Evolutionary conservation across 35 echinoderm and acorn worm genomes (phyloP).

Genomic region (Chiridota heheva): DNA sequence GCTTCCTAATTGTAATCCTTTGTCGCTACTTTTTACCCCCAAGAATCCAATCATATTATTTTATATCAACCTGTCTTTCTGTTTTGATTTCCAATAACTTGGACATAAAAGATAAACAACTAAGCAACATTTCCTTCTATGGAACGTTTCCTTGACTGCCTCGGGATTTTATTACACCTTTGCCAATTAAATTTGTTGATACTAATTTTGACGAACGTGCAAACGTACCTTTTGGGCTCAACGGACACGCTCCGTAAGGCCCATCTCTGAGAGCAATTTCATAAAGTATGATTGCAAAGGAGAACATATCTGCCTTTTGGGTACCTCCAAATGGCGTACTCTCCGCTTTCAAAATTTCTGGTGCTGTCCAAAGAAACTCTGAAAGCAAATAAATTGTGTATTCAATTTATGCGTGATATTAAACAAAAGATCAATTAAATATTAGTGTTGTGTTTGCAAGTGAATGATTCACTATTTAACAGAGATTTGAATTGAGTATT

Average conservation of each 20-base stretch:
- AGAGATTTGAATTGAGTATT: neutral
- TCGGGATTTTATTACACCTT: too few species aligned
- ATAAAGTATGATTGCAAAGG: constrained; percentile 88
- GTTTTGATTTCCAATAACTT: too few species aligned
- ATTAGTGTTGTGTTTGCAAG: neutral
- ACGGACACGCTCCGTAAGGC: constrained; percentile 68
- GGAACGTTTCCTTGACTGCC: too few species aligned
- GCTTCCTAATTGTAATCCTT: too few species aligned
- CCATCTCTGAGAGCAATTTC: constrained; percentile 81
- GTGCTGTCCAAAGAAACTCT: constrained; percentile 87
- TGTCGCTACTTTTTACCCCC: too few species aligned
- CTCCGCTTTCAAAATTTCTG: constrained; percentile 72
- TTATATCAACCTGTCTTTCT: too few species aligned
- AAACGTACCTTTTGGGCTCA: constrained; percentile 76
- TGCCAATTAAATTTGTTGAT: too few species aligned
- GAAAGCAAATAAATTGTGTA: neutral
- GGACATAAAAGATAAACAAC: too few species aligned
- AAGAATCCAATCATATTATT: too few species aligned
- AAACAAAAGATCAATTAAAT: neutral
- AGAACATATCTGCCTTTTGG: constrained; percentile 86
- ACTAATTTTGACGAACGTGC: too few species aligned
- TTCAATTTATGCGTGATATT: neutral
- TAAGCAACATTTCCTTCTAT: too few species aligned
- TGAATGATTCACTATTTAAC: neutral
- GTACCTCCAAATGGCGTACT: constrained; percentile 64